Evolutionary conservation across 2,797 vertebrate species (phyloP).

Genomic region (Holocentrus rufus): DNA sequence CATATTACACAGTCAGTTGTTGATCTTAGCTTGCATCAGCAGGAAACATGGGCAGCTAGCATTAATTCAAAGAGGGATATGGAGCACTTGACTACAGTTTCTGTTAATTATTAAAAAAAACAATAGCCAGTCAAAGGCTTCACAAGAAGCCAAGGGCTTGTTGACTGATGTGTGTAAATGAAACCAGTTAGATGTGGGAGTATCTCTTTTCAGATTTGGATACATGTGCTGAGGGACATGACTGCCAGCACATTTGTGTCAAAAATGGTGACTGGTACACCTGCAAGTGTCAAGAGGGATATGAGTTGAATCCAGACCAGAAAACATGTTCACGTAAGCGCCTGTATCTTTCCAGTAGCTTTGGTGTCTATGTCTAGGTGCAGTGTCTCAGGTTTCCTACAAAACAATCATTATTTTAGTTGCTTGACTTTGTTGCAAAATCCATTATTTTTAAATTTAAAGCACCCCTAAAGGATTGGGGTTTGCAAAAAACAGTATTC

Average conservation of each 20-base stretch:
- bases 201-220: constrained; percentile 8
- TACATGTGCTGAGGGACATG: constrained; percentile 69
- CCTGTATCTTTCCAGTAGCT: constrained; percentile 33
- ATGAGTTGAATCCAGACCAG: constrained; percentile 76
- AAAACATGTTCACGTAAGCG: constrained; percentile 78
- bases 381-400: no score
- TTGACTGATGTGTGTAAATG: no score
- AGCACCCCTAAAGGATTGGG: neutral
- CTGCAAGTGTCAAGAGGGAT: constrained; percentile 79
- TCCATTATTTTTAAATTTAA: no score
- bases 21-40: constrained; percentile 78
- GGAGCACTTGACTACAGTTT: neutral
- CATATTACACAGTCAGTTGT: neutral
- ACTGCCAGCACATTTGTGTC: constrained; percentile 80
- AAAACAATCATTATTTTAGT: no score
- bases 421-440: neutral
- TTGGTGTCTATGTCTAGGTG: neutral
- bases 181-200: no score
- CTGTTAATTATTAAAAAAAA: neutral
- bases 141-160: neutral
- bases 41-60: constrained; percentile 55
- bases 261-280: constrained; percentile 58
- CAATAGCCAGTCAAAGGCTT: constrained; percentile 40
- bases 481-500: no score
- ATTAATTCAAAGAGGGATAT: neutral